Evolutionary conservation across 2,797 vertebrate species (phyloP).

Genomic region (Brachymystax lenok): DNA sequence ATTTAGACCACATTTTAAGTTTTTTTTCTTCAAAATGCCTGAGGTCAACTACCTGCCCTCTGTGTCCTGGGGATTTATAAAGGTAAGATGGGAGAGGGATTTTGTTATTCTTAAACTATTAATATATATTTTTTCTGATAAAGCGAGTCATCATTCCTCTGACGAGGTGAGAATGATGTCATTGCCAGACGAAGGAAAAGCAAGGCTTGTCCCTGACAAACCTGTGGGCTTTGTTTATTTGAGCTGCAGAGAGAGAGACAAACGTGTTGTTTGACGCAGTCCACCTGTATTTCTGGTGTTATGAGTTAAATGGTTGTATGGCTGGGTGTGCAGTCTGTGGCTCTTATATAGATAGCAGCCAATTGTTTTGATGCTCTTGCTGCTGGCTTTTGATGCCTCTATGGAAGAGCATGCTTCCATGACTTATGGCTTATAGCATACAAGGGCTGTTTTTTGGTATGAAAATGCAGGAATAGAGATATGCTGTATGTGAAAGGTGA

Average conservation of each 20-base stretch:
- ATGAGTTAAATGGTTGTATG: background rate
- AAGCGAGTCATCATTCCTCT: background rate
- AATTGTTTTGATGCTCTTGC: background rate
- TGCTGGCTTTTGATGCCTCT: background rate
- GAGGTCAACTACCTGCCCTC: constrained; percentile 96
- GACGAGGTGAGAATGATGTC: background rate
- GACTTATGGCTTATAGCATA: no score
- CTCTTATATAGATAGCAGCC: background rate
- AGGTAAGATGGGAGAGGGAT: constrained; percentile 82
- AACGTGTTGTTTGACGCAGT: background rate
- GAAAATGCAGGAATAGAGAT: background rate
- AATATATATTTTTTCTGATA: background rate
- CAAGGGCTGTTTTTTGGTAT: background rate
- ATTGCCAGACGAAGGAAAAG: constrained; percentile 6
- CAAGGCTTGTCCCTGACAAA: constrained; percentile 5
- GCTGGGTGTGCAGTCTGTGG: background rate
- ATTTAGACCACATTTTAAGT: constrained; percentile 30
- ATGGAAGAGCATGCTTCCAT: background rate
- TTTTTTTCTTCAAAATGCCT: constrained; percentile 87
- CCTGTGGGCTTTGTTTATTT: background rate
- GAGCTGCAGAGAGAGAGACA: background rate
- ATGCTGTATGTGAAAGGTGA: background rate
- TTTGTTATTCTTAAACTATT: constrained; percentile 41
- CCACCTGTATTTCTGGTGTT: background rate
- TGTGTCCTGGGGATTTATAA: constrained; percentile 99